Conservation (phyloP, 2,113 vertebrate species). For the Fukomys damarensis region DNA sequence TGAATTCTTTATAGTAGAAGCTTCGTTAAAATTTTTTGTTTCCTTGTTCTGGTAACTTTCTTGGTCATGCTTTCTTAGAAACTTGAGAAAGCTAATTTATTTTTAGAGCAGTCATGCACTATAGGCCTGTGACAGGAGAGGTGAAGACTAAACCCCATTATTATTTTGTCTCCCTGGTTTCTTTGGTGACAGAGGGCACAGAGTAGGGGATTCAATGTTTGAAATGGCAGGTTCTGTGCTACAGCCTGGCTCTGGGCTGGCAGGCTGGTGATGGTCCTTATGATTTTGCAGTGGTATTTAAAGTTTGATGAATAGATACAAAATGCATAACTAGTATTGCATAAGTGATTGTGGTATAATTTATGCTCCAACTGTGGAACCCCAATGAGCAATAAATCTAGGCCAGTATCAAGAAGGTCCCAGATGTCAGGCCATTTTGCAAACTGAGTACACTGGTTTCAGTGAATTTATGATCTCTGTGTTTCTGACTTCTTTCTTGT, state of each 20-base stretch:
- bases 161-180: neutral
- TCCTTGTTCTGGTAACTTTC: neutral
- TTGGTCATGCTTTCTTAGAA: neutral
- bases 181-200: neutral
- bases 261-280: neutral
- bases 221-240: too few species aligned
- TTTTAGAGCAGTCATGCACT: neutral
- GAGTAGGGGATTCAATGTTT: fast-evolving
- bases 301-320: conserved; percentile 53
- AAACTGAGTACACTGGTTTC: neutral
- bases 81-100: neutral
- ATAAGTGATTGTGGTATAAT: conserved; percentile 46
- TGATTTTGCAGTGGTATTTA: neutral
- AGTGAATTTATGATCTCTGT: conserved; percentile 41
- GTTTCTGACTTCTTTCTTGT: conserved; percentile 5
- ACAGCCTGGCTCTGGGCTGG: neutral
- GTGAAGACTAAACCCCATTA: neutral
- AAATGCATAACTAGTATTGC: neutral
- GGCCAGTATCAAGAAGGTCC: conserved; percentile 10
- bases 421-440: neutral
- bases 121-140: neutral
- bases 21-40: neutral
- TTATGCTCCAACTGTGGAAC: conserved; percentile 38
- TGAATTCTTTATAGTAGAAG: neutral
- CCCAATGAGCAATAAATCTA: conserved; percentile 64